These are phyloP conservation scores for Mesoclemmys tuberculata DNA, from an alignment of 2,113 vertebrate genomes.

Conservation along the genomic window DNA sequence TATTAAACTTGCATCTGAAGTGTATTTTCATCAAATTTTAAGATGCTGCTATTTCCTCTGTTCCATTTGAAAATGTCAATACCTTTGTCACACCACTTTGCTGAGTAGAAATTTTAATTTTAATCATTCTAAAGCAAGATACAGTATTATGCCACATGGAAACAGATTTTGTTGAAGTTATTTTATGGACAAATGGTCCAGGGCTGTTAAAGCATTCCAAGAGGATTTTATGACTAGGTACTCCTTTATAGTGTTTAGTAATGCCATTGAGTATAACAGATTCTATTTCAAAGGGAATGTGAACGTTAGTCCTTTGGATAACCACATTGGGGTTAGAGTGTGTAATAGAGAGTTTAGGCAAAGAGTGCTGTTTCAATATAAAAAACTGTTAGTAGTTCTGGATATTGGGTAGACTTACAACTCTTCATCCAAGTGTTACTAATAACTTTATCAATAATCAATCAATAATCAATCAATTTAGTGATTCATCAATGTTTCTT, in stretches of 20 bases:
- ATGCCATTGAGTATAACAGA: constrained; percentile 11
- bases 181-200: constrained; percentile 32
- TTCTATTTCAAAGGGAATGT: constrained; percentile 24
- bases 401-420: not conserved
- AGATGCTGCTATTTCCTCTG: not conserved
- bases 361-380: constrained; percentile 18
- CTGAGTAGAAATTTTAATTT: constrained; percentile 2
- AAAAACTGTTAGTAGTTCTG: constrained; percentile 2
- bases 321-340: not conserved
- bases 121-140: constrained; percentile 31
- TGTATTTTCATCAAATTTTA: constrained; percentile 25
- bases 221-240: constrained; percentile 31
- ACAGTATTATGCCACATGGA: constrained; percentile 20
- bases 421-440: not conserved
- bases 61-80: not conserved
- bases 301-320: constrained; percentile 54
- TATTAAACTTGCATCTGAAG: not conserved
- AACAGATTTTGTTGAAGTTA: constrained; percentile 17
- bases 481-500: constrained; percentile 24
- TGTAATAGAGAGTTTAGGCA: constrained; percentile 37
- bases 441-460: constrained; percentile 52
- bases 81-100: constrained; percentile 12
- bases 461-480: not conserved
- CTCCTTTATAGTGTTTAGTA: constrained; percentile 22
- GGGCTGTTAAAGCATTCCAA: constrained; percentile 46